Evolutionary conservation across 2,888 invertebrate species (phyloP).

Genomic region (Aphrophora alni): DNA sequence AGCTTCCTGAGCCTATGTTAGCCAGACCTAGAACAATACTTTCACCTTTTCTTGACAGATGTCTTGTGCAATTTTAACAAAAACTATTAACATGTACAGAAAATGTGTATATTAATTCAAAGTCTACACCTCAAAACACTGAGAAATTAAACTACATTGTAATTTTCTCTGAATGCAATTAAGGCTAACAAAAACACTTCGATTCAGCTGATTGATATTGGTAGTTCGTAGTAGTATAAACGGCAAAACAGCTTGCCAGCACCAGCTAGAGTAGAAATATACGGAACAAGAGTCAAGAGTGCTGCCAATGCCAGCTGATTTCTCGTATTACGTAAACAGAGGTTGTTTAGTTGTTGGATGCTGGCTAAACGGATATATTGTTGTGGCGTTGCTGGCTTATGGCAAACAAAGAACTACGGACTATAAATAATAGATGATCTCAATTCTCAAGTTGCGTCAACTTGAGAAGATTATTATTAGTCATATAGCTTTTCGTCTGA

Average conservation of each 20-base stretch:
- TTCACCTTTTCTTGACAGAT: not conserved
- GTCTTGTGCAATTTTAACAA: not conserved
- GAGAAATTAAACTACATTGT: not conserved
- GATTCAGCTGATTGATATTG: not conserved
- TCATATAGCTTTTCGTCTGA: too few relatives aligned
- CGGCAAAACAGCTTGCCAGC: not conserved
- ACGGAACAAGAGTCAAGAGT: not conserved
- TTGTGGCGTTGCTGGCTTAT: too few relatives aligned
- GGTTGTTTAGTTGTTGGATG: not conserved
- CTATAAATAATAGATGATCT: too few relatives aligned
- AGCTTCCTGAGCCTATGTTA: not conserved
- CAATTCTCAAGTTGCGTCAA: too few relatives aligned
- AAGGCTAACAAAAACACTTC: not conserved
- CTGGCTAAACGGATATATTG: not conserved
- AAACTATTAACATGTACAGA: not conserved
- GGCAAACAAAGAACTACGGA: too few relatives aligned
- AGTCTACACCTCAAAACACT: not conserved
- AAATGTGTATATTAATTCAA: not conserved
- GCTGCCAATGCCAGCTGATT: not conserved
- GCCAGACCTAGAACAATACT: not conserved
- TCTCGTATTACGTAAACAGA: not conserved
- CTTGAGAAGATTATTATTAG: too few relatives aligned
- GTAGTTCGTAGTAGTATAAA: not conserved
- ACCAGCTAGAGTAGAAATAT: not conserved
- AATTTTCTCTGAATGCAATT: not conserved